phyloP scores from a whole-genome alignment of 2,888 invertebrate species.

The Apamea epomidion region DNA sequence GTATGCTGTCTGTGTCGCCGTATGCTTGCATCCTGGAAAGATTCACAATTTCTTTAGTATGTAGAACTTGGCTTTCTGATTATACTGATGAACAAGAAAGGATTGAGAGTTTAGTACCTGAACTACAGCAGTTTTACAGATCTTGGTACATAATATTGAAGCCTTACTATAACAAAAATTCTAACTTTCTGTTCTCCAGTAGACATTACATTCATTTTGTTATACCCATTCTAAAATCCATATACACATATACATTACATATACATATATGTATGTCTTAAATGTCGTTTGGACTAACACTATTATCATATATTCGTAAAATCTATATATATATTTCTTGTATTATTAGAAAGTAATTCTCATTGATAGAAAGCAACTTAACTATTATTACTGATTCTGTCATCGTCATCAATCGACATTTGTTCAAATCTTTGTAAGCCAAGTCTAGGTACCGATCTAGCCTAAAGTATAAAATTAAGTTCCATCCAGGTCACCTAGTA shows the following conservation, averaged over 20 bases:
- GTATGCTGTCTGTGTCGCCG: conserved; percentile 82
- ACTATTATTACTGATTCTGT: not conserved
- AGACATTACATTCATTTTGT: not conserved
- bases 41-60: not conserved
- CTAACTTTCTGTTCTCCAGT: not conserved
- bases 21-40: conserved; percentile 81
- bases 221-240: not conserved
- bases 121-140: not conserved
- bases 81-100: no score
- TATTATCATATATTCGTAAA: not conserved
- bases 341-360: not conserved
- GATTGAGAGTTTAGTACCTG: not conserved
- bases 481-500: conserved; percentile 75
- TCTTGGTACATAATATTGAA: not conserved
- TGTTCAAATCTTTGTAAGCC: not conserved
- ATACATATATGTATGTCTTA: not conserved
- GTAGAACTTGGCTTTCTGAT: not conserved
- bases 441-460: not conserved
- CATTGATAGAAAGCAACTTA: not conserved
- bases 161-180: not conserved
- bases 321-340: not conserved
- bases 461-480: not conserved
- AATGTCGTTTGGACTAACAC: not conserved
- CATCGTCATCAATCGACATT: not conserved
- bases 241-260: no score